Base-by-base conservation (phyloP, 1,140 invertebrate species). In the Odontomachus brunneus region DNA sequence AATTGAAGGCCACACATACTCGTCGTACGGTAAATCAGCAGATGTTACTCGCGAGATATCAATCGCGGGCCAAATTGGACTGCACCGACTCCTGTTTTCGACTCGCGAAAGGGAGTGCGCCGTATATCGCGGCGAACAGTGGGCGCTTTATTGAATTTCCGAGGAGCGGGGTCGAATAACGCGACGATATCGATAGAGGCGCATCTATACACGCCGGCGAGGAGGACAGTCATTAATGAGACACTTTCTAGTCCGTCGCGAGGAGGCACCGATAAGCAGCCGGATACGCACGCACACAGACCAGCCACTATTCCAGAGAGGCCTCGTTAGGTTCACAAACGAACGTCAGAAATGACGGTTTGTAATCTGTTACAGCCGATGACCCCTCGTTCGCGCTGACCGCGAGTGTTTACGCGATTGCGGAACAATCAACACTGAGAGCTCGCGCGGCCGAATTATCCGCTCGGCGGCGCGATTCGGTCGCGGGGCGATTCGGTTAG, bases 201-300 rank as follows among this genome's bases (percentile, higher is more conserved):
- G 44, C 24, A 48, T 33, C 75, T 78, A 69, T 66, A 51, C 59
- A 80, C 33, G 11, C 15, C 33, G 29, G 12, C 19, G 14, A 49
- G 19, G 38, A 76, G 38, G 59, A 59, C 65, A 55, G 63, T 85
- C 81, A 72, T 76, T 85, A 85, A 85, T 60, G 60, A 85, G 71
- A 71, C 65, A 83, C 65, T 83, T 76, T 83, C 51, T 53, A 73
- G 26, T 5, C 12, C 57, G 65, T 49, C 81, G 55, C 24, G 48
- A 76, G 65, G 4, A 63, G 53, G 38, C 51, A 57, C 48, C 49
- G 81, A 83, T 66, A 69, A 72, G 26, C 2, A 82, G 17, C 14
- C 29, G 53, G 14, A 49, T 19, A 73, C 49, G 65, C 55, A 60
- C 33, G 69, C 49, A 53, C 55, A 60, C 33, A 80, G 38, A 82